Conservation (phyloP, 2,113 vertebrate species). For the Corythoichthys intestinalis region DNA sequence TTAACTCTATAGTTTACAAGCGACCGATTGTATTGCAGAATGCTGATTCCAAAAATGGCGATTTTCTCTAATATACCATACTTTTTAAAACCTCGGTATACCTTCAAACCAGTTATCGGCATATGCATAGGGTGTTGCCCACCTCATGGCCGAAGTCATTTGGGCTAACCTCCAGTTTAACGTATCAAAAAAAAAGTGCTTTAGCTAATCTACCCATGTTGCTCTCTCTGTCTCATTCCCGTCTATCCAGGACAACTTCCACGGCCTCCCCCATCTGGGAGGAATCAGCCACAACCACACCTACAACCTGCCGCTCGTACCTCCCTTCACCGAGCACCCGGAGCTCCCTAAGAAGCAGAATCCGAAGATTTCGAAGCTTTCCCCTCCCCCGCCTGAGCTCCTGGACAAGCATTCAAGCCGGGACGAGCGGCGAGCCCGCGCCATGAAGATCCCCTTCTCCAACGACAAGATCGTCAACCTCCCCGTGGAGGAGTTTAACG, state of each 20-base stretch:
- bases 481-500: constrained; percentile 97
- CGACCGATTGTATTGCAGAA: too few relatives aligned
- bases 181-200: too few relatives aligned
- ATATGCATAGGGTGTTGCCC: too few relatives aligned
- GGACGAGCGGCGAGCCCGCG: constrained; percentile 88
- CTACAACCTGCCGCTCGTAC: constrained; percentile 86
- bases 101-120: too few relatives aligned
- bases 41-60: too few relatives aligned
- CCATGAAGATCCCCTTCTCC: constrained; percentile 98
- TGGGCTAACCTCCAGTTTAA: too few relatives aligned
- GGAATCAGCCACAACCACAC: constrained; percentile 94
- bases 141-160: too few relatives aligned
- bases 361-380: constrained; percentile 77
- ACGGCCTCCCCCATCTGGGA: constrained; percentile 88
- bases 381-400: constrained; percentile 71
- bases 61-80: too few relatives aligned
- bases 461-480: constrained; percentile 98
- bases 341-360: constrained; percentile 80
- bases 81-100: too few relatives aligned
- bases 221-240: background rate
- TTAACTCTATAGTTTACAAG: too few relatives aligned
- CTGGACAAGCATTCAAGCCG: constrained; percentile 91
- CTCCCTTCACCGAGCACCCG: constrained; percentile 62
- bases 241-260: constrained; percentile 67
- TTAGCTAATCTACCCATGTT: background rate